Evolutionary conservation across 2,113 vertebrate genomes (phyloP), one percentile per base, ranked within the genome.

Genomic region (Tychaedon coryphoeus): DNA sequence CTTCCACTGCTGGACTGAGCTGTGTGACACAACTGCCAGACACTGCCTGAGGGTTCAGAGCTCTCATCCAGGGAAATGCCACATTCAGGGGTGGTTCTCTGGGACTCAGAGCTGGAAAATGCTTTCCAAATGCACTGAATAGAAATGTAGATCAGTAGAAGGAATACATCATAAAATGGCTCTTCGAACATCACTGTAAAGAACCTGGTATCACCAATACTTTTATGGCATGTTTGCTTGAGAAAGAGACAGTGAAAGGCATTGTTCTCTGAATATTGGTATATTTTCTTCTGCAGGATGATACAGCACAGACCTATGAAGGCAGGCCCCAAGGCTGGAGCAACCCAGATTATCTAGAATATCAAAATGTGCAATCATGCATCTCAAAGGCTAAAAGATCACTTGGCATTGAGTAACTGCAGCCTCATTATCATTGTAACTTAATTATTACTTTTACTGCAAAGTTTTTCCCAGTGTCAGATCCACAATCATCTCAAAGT

Each of bases 381-480:
- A 72, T 60, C 12, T 6, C 85, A 71, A 83, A 83, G 51, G 79
- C 80, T 86, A 45, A 29, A 43, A 53, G 71, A 60, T 51, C 60
- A 40, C 45, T 80, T 28, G 36, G 61, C 25, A 53, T 71, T 92
- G 78, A 51, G 20, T 74, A 90, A 92, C 28, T 65, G 10, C 11
- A 82, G 33, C 77, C 54, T 94, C 56, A 53, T 88, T 86, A 90
- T 11, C 88, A 50, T 38, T 20, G 2, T 88, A 92, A 94, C 60
- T 95, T 95, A 94, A 42, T 83, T 47, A 76, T 72, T 76, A 40
- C 38, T 93, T 92, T 88, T 84, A 69, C 57, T 81, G 64, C 72
- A 54, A 45, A 74, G 45, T 56, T 90, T 94, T 84, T 80, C 60
- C 75, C 75, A 50, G 25, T 67, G 69, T 80, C 71, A 80, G 94